Percentiles rank a stretch among this genome's conserved stretches.
phyloP scores from a whole-genome alignment of 2,113 vertebrate genomes.

The Taxidea taxus region DNA sequence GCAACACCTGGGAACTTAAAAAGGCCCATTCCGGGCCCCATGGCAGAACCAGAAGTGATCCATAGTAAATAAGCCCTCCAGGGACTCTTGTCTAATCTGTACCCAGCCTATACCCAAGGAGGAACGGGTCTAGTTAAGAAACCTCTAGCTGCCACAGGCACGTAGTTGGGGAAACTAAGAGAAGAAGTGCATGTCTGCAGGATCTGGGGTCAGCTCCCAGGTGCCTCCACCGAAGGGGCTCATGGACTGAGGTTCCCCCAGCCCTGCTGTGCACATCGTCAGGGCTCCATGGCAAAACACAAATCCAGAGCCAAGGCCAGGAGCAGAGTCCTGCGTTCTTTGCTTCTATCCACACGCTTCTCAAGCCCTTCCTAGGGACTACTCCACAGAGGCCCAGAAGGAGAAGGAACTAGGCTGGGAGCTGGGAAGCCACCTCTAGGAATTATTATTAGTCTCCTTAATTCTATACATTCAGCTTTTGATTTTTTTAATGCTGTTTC shows the following conservation, averaged over 20 bases:
- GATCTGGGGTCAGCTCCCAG: neutral
- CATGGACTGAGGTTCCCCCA: fast-evolving
- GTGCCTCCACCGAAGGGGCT: neutral
- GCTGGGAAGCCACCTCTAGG: neutral
- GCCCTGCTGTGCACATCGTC: fast-evolving
- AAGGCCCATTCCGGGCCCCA: neutral
- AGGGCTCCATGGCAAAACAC: neutral
- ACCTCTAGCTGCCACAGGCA: neutral
- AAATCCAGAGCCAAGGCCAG: neutral
- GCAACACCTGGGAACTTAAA: neutral
- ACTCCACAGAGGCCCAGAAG: neutral
- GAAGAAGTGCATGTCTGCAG: no score
- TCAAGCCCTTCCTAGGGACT: neutral
- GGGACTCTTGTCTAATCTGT: neutral
- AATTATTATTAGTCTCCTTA: constrained; percentile 34
- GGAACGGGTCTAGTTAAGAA: neutral
- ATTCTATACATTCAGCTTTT: constrained; percentile 52
- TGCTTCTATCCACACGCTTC: neutral
- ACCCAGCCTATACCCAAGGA: neutral
- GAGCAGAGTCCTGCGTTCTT: neutral
- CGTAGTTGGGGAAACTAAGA: neutral
- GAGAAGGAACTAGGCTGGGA: neutral
- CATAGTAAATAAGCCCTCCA: neutral
- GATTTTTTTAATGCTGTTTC: constrained; percentile 36
- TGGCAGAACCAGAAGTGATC: neutral